Evolutionary conservation across 2,797 vertebrate species (phyloP).

Genomic region (Spinus olivaceus): DNA sequence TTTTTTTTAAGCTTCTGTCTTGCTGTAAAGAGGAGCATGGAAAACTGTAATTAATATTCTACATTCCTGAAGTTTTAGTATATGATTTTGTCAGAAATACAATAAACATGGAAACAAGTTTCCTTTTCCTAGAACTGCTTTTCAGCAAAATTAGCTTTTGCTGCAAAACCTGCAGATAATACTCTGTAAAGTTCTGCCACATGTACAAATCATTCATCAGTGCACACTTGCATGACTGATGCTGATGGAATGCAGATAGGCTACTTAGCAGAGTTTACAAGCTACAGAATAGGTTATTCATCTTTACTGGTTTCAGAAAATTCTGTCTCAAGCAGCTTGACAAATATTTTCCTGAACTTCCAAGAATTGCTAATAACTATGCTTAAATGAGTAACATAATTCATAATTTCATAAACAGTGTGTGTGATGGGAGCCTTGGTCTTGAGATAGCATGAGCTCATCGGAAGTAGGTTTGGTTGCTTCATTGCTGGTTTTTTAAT

Average conservation of each 20-base stretch:
- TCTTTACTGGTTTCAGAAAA: constrained; percentile 1
- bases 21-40: neutral
- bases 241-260: constrained; percentile 60
- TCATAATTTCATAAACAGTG: neutral
- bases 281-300: constrained; percentile 21
- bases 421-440: neutral
- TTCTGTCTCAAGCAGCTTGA: neutral
- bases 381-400: neutral
- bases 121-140: neutral
- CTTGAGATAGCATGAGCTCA: neutral
- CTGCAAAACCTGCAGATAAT: constrained; percentile 32
- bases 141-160: constrained; percentile 28
- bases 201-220: constrained; percentile 57
- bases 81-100: neutral
- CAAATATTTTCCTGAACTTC: constrained; percentile 26
- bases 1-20: neutral
- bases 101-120: constrained; percentile 23
- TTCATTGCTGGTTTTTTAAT: constrained; percentile 1
- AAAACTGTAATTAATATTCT: neutral
- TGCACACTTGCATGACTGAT: constrained; percentile 34
- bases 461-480: neutral
- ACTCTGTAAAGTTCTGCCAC: constrained; percentile 49
- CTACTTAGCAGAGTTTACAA: constrained; percentile 46
- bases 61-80: neutral
- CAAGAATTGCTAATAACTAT: constrained; percentile 33